phyloP scores from a whole-genome alignment of 2,113 vertebrate genomes.

The Marmota flaviventris region DNA sequence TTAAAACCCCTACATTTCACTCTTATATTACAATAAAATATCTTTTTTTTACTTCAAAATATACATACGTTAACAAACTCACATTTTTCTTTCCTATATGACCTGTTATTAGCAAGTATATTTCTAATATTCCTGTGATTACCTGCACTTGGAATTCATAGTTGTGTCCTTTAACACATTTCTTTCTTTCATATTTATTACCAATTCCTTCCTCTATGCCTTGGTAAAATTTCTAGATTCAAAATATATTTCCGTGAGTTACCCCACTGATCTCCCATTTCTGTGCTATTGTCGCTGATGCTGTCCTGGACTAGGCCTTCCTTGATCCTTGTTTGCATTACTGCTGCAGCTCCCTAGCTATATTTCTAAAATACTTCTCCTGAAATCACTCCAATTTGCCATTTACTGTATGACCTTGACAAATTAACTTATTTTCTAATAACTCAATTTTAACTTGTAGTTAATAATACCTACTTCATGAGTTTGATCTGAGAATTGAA shows the following conservation, averaged over 20 bases:
- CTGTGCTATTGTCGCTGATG: neutral
- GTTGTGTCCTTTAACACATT: neutral
- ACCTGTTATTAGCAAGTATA: neutral
- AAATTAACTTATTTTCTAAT: constrained; percentile 50
- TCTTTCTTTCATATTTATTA: neutral
- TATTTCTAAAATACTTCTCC: neutral
- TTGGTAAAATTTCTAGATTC: neutral
- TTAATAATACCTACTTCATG: neutral
- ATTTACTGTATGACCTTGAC: neutral
- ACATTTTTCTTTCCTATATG: neutral
- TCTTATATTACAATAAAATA: constrained; percentile 9
- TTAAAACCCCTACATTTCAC: neutral
- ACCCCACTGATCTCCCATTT: neutral
- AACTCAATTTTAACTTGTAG: neutral
- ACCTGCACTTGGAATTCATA: neutral
- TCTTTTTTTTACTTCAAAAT: neutral
- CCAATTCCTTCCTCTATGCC: neutral
- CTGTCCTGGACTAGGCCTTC: neutral
- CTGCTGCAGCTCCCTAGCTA: neutral
- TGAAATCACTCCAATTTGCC: neutral
- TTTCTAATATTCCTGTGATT: neutral
- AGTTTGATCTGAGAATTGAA: neutral
- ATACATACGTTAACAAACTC: neutral
- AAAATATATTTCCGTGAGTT: neutral
- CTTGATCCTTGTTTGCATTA: neutral